Conservation (phyloP, 2,888 invertebrate species). For the Latrodectus hesperus region DNA sequence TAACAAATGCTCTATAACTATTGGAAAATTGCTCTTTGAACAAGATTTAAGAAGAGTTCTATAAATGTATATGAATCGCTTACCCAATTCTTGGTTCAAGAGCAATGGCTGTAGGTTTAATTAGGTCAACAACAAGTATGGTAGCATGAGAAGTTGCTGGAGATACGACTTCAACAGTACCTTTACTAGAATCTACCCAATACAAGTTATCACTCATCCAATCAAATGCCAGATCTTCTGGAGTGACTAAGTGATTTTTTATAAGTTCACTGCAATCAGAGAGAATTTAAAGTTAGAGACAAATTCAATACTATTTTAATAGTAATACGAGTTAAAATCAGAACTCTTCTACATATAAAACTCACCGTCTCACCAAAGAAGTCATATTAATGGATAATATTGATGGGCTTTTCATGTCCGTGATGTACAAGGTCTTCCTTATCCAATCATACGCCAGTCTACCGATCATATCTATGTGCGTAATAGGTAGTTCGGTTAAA, state of each 20-base stretch:
- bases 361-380: constrained; percentile 20
- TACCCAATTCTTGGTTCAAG: constrained; percentile 81
- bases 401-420: constrained; percentile 74
- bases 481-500: constrained; percentile 25
- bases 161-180: constrained; percentile 82
- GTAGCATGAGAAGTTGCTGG: constrained; percentile 79
- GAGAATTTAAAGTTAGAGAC: neutral
- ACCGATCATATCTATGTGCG: constrained; percentile 76
- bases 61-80: neutral
- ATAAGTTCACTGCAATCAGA: constrained; percentile 71
- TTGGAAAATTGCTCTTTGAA: too few relatives aligned
- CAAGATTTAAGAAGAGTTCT: too few relatives aligned
- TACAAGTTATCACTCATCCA: constrained; percentile 84
- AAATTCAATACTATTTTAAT: too few relatives aligned
- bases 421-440: constrained; percentile 76
- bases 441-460: constrained; percentile 82
- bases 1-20: too few relatives aligned
- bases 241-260: constrained; percentile 76
- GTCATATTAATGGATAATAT: constrained; percentile 55
- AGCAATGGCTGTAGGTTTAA: constrained; percentile 80
- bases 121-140: constrained; percentile 79
- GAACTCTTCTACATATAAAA: neutral
- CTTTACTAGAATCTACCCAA: constrained; percentile 81
- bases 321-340: neutral
- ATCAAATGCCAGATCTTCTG: constrained; percentile 82